Conservation (phyloP, 2,888 invertebrate genomes). For the Andricus curvator region DNA sequence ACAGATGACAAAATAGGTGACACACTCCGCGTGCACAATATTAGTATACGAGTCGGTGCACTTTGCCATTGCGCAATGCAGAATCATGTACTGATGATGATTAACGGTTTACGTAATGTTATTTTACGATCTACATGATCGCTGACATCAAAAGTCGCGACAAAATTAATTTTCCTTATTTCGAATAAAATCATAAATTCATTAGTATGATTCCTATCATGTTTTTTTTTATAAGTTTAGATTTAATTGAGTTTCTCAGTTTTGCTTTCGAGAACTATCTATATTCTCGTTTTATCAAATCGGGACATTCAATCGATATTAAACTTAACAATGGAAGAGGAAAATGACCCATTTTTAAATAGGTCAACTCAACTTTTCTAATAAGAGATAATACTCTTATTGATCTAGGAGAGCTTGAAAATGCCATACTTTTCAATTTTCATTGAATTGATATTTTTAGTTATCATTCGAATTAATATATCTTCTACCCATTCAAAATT, state of each 20-base stretch:
- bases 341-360: constrained; percentile 25
- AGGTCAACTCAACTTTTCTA: background rate
- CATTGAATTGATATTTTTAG: background rate
- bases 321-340: constrained; percentile 17
- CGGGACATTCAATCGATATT: constrained; percentile 9
- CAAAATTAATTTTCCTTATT: background rate
- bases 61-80: constrained; percentile 24
- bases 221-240: background rate
- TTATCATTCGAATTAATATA: background rate
- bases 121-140: background rate
- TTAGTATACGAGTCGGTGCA: constrained; percentile 26
- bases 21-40: constrained; percentile 30
- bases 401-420: background rate
- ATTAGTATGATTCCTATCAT: background rate
- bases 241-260: background rate
- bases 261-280: background rate
- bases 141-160: constrained; percentile 3
- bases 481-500: too few species aligned
- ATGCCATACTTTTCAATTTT: background rate
- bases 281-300: background rate
- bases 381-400: background rate
- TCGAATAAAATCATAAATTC: background rate
- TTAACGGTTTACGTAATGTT: constrained; percentile 17
- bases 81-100: constrained; percentile 19
- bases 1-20: constrained; percentile 23